Conservation (phyloP, 2,888 invertebrate species). For the Theretra japonica region DNA sequence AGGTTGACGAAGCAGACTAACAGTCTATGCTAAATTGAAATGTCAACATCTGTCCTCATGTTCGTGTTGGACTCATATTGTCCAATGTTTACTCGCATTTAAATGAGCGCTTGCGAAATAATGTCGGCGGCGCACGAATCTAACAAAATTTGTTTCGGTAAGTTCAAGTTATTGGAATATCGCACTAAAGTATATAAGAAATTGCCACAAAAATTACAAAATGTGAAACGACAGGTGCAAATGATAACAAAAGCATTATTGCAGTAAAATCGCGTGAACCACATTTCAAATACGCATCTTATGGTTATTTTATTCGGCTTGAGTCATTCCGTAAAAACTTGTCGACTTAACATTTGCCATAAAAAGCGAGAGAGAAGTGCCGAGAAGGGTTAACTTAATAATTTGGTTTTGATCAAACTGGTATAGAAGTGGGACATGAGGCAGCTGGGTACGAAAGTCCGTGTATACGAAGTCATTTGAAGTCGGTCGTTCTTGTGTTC, state of each 20-base stretch:
- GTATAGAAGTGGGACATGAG: slow-evolving; percentile 55
- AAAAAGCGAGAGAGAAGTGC: slow-evolving; percentile 61
- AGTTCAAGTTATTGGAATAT: background rate
- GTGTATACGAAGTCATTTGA: slow-evolving; percentile 42
- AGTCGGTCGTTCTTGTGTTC: slow-evolving; percentile 29
- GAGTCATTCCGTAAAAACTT: slow-evolving; percentile 68
- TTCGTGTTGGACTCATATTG: slow-evolving; percentile 53
- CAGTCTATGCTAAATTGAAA: slow-evolving; percentile 46
- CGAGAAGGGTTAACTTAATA: slow-evolving; percentile 55
- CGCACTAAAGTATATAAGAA: background rate
- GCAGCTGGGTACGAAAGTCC: slow-evolving; percentile 52
- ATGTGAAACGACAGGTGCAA: background rate
- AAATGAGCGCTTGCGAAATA: slow-evolving; percentile 65
- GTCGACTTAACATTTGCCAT: slow-evolving; percentile 76
- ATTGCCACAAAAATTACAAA: background rate
- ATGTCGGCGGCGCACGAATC: slow-evolving; percentile 52
- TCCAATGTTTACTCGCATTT: slow-evolving; percentile 67
- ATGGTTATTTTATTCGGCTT: slow-evolving; percentile 19
- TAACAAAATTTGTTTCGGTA: slow-evolving; percentile 59
- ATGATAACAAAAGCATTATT: slow-evolving; percentile 42
- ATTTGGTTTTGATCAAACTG: slow-evolving; percentile 64
- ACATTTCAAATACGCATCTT: slow-evolving; percentile 48
- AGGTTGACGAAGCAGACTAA: slow-evolving; percentile 22
- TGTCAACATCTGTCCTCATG: slow-evolving; percentile 50
- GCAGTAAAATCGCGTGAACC: slow-evolving; percentile 51